phyloP scores from a whole-genome alignment of 2,113 vertebrate genomes.

The Excalfactoria chinensis region DNA sequence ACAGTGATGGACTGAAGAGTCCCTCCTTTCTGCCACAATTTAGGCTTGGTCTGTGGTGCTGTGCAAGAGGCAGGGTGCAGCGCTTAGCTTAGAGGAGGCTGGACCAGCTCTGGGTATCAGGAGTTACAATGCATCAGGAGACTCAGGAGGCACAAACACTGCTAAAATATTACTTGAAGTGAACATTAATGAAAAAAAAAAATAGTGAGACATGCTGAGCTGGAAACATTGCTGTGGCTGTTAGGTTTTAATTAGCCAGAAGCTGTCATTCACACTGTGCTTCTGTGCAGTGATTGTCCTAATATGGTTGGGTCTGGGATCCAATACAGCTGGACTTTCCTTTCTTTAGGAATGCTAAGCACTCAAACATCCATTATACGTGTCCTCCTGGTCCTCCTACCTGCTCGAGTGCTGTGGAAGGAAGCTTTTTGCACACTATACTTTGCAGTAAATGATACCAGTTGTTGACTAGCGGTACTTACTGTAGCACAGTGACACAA shows the following conservation, averaged over 20 bases:
- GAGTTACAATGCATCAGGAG: neutral
- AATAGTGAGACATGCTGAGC: neutral
- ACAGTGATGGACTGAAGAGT: neutral
- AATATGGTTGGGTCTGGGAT: neutral
- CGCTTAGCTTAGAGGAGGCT: neutral
- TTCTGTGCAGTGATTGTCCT: slow-evolving; percentile 7
- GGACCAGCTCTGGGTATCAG: neutral
- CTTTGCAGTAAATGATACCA: neutral
- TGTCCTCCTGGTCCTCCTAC: neutral
- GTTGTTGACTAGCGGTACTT: neutral
- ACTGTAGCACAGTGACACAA: neutral
- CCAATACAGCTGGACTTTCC: neutral
- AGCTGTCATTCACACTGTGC: neutral
- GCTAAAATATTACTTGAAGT: neutral
- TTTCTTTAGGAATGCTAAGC: neutral
- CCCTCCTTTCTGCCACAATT: neutral
- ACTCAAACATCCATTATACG: neutral
- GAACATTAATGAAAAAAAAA: neutral
- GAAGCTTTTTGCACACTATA: neutral
- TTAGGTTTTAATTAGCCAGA: slow-evolving; percentile 41
- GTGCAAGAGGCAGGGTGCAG: rapidly evolving
- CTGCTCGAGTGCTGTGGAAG: neutral
- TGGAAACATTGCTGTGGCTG: neutral
- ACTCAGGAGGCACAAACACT: neutral
- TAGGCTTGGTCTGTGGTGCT: neutral